Base-by-base conservation (phyloP, 2,888 invertebrate genomes). In the Odontocolon sp. region DNA sequence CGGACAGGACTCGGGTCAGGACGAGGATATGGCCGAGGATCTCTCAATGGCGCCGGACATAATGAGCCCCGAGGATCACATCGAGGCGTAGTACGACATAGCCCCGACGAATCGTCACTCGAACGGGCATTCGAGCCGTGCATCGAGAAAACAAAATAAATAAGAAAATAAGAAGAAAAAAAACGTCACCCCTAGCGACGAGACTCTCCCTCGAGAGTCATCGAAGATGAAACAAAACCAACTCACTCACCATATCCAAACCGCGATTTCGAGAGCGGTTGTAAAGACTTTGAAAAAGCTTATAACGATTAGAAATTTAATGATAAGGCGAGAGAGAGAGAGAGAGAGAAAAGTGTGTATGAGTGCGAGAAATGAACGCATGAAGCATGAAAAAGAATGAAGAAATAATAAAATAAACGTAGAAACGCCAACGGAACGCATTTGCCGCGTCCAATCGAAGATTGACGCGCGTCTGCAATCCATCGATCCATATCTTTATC, bases 401-500 rank as follows among this genome's bases (percentile, higher is more conserved):
- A 47, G 33, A 61, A 45, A 67, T 54, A 61, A 45, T 36, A 42
- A 59, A 59, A 71, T 59, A 67, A 69, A 72, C 72, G 63, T 72
- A 56, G 76, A n/a, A n/a, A n/a, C n/a, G n/a, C 71, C 66, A 76
- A 76, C 61, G 67, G 76, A 71, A 71, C 47, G 45, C 64, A 50
- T 16, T 45, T 28, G 23, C 36, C 57, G 63, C 33, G n/a, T n/a
- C n/a, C 69, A 50, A 76, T 76, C 61, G 61, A 71, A 76, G 70
- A 71, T 76, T 50, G 76, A 23, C 66, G 21, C 26, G 40, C 6
- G 26, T 61, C 67, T 14, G 68, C 69, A 64, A 85, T 81, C 76
- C 80, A 85, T 87, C 86, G 86, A 90, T 89, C 87, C 90, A 90
- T 90, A 90, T 90, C 90, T 83, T 88, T 89, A 84, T 87, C 84